A percentile compares a stretch with the other conserved stretches of the same genome.
Evolutionary conservation across 1,140 invertebrate species (phyloP).

Genomic region (Drosophila hydei): DNA sequence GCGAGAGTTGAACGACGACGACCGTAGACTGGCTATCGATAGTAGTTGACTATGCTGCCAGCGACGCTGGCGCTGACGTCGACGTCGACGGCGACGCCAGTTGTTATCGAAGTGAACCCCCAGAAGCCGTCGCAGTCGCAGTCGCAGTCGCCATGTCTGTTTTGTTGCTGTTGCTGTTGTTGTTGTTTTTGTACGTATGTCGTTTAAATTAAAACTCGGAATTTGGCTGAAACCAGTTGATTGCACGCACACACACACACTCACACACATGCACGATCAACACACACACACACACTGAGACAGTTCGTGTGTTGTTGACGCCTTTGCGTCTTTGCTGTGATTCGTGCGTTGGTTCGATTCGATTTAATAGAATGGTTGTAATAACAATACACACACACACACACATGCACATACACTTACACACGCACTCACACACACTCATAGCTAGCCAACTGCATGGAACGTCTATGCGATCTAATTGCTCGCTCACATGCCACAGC

Average conservation of each 20-base stretch:
- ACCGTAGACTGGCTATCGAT: conserved; percentile 64
- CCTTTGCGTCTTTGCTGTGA: conserved; percentile 65
- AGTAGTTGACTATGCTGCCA: conserved; percentile 51
- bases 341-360: conserved; percentile 67
- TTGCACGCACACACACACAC: conserved; percentile 60
- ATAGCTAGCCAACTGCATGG: conserved; percentile 26
- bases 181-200: conserved; percentile 48
- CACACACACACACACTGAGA: conserved; percentile 31
- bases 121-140: conserved; percentile 18
- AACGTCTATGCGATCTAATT: conserved; percentile 60
- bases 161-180: conserved; percentile 36
- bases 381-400: conserved; percentile 29
- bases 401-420: conserved; percentile 9
- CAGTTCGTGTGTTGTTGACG: conserved; percentile 39
- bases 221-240: conserved; percentile 79
- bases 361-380: conserved; percentile 71
- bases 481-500: conserved; percentile 66
- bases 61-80: conserved; percentile 5
- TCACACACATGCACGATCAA: conserved; percentile 11
- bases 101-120: conserved; percentile 28
- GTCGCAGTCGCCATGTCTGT: conserved; percentile 8
- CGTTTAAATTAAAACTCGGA: conserved; percentile 78
- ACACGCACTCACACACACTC: neutral
- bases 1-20: conserved; percentile 34
- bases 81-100: conserved; percentile 5